Evolutionary conservation across 2,888 invertebrate genomes (phyloP).

Genomic region (Gasteruption jaculator): DNA sequence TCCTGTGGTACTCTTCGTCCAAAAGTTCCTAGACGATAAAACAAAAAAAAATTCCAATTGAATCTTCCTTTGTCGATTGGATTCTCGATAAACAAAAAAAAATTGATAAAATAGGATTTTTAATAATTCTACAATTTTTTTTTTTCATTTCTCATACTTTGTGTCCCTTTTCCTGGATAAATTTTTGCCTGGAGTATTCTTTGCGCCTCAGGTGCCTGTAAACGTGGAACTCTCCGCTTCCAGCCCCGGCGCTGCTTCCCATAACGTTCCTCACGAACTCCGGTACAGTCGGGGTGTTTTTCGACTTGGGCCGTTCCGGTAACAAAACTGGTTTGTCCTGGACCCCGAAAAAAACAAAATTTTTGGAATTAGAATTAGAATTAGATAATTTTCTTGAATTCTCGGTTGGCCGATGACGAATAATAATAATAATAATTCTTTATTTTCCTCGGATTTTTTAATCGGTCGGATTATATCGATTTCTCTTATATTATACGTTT

Average conservation of each 20-base stretch:
- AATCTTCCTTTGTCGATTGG: no score
- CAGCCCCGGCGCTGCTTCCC: slow-evolving; percentile 99
- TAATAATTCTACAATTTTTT: background rate
- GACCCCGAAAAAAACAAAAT: slow-evolving; percentile 18
- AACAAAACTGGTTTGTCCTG: slow-evolving; percentile 89
- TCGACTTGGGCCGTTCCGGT: slow-evolving; percentile 77
- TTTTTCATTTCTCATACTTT: no score
- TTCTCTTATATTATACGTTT: no score
- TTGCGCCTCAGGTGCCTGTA: slow-evolving; percentile 92
- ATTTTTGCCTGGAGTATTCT: slow-evolving; percentile 94
- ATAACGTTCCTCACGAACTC: slow-evolving; percentile 98
- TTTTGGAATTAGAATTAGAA: no score
- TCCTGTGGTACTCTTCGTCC: slow-evolving; percentile 77
- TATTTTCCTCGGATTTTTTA: no score
- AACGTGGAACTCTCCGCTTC: slow-evolving; percentile 98
- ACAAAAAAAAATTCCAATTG: slow-evolving; percentile 8
- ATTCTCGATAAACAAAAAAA: slow-evolving; percentile 4
- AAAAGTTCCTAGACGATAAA: slow-evolving; percentile 63
- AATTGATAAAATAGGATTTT: slow-evolving; percentile 11
- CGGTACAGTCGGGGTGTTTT: slow-evolving; percentile 74
- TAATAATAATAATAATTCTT: no score
- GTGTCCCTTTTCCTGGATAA: slow-evolving; percentile 83
- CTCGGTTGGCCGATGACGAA: no score
- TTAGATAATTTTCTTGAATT: no score
- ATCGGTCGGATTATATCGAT: no score